Percentiles rank a stretch among this genome's conserved stretches.
Conservation (phyloP, 2,113 vertebrate species). For the Tetraodon nigroviridis region DNA sequence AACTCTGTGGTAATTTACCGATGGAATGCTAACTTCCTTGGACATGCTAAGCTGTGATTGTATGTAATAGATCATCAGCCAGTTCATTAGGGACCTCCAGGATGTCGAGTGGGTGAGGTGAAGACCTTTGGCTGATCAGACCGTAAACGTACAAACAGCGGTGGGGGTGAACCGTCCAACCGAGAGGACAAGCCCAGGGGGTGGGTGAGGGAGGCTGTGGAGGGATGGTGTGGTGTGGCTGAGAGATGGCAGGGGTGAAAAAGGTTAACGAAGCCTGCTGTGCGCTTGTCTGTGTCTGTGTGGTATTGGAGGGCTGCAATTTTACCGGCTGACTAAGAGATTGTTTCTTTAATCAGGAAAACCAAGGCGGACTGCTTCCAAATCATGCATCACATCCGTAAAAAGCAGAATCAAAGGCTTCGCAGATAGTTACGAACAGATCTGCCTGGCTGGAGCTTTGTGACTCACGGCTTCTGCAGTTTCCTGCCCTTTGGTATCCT, state of each 20-base stretch:
- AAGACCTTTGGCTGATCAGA: constrained; percentile 47
- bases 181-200: constrained; percentile 43
- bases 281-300: constrained; percentile 52
- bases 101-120: constrained; percentile 41
- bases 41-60: constrained; percentile 55
- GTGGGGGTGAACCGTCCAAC: constrained; percentile 10
- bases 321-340: constrained; percentile 29
- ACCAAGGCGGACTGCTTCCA: constrained; percentile 52
- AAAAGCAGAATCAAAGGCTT: constrained; percentile 68
- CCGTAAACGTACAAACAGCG: constrained; percentile 32
- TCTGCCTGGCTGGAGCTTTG: constrained; percentile 48
- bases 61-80: constrained; percentile 55
- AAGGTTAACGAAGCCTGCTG: constrained; percentile 66
- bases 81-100: constrained; percentile 54
- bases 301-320: constrained; percentile 49
- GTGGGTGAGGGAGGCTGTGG: constrained; percentile 1
- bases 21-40: constrained; percentile 28
- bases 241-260: constrained; percentile 62
- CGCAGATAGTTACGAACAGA: constrained; percentile 66
- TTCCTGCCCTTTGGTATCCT: constrained; percentile 56
- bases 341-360: constrained; percentile 73
- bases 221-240: constrained; percentile 20
- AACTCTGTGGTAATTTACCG: constrained; percentile 14
- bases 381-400: constrained; percentile 73
- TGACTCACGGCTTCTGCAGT: constrained; percentile 69